Conservation (phyloP, 2,888 invertebrate genomes). For the Julus scanicus region DNA sequence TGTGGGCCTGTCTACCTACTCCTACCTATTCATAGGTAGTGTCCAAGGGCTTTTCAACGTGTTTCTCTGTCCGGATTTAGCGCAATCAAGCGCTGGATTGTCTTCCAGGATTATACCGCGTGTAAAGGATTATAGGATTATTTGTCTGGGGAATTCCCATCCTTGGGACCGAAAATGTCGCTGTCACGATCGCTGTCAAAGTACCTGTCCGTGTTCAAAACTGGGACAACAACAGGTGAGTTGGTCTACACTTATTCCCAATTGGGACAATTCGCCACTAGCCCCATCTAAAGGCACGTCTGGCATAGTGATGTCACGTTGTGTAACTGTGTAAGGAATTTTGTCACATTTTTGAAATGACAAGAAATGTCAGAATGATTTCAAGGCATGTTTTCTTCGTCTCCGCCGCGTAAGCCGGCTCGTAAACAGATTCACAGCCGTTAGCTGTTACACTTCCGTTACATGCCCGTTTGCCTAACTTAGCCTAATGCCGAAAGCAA, state of each 20-base stretch:
- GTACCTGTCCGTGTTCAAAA: slow-evolving; percentile 54
- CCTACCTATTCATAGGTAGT: not conserved
- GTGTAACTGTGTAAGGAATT: no score
- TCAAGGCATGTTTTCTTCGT: no score
- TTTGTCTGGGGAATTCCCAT: not conserved
- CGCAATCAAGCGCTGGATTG: not conserved
- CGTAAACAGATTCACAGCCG: no score
- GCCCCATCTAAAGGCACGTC: no score
- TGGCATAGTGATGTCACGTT: no score
- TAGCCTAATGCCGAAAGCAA: no score
- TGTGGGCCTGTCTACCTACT: not conserved
- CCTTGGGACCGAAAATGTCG: slow-evolving; percentile 50
- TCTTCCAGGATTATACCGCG: not conserved
- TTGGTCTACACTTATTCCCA: not conserved
- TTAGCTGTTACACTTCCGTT: no score
- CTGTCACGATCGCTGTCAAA: slow-evolving; percentile 55
- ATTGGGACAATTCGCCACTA: not conserved
- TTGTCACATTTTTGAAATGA: no score
- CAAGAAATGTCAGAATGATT: no score
- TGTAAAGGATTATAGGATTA: not conserved
- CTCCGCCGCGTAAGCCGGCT: no score
- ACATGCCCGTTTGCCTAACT: no score
- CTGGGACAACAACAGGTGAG: slow-evolving; percentile 22
- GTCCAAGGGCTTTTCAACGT: not conserved
- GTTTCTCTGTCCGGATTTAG: not conserved